A percentile compares a stretch with the other conserved stretches of the same genome.
Evolutionary conservation across 1,140 invertebrate genomes (phyloP).

Genomic region (Cherax destructor): DNA sequence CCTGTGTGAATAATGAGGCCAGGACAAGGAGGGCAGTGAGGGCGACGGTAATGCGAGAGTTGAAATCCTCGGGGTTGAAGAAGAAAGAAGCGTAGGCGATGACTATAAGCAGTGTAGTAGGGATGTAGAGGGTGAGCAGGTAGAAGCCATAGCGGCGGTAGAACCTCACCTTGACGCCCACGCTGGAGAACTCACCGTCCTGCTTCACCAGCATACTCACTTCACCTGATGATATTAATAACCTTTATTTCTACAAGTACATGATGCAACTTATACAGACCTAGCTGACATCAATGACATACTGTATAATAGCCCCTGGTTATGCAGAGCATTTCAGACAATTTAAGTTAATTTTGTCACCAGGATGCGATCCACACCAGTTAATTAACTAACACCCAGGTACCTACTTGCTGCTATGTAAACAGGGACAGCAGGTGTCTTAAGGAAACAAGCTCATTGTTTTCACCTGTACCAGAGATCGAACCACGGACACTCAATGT

Average conservation of each 20-base stretch:
- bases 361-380: too few species aligned
- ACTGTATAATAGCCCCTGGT: too few species aligned
- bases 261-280: background rate
- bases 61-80: constrained; percentile 52
- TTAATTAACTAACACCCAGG: too few species aligned
- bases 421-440: too few species aligned
- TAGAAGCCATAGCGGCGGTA: constrained; percentile 40
- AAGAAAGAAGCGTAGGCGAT: constrained; percentile 51
- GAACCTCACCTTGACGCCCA: constrained; percentile 30
- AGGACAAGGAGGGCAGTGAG: constrained; percentile 43
- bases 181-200: constrained; percentile 15
- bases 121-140: constrained; percentile 51
- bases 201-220: background rate
- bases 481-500: too few species aligned
- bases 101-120: constrained; percentile 34
- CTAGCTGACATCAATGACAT: too few species aligned
- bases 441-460: too few species aligned
- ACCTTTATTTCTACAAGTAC: too few species aligned
- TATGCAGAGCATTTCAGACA: too few species aligned
- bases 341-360: too few species aligned
- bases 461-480: too few species aligned
- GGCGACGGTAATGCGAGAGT: constrained; percentile 47
- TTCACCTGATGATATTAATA: background rate
- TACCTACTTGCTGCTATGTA: too few species aligned
- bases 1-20: constrained; percentile 48